Conservation (phyloP, 1,140 invertebrate species). For the Caerostris extrusa region DNA sequence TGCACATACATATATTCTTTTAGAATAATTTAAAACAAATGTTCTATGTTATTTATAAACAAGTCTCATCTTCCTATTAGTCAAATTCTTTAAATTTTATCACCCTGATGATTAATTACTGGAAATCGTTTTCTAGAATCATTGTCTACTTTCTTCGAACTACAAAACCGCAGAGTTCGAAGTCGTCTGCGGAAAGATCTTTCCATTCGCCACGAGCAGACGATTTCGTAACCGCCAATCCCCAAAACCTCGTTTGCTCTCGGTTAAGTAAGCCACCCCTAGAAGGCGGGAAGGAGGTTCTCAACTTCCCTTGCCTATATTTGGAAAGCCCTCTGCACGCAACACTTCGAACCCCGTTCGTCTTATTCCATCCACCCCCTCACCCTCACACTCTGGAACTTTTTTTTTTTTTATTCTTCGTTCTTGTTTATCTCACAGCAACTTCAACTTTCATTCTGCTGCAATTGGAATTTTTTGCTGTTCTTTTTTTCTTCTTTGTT, state of each 20-base stretch:
- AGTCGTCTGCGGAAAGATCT: slow-evolving; percentile 10
- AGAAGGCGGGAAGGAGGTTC: slow-evolving; percentile 64
- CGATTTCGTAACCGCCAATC: slow-evolving; percentile 32
- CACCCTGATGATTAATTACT: neutral
- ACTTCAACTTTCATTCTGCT: slow-evolving; percentile 33
- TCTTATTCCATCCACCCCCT: neutral
- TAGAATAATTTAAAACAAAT: too few species aligned
- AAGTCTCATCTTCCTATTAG: too few species aligned
- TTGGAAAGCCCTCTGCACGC: slow-evolving; percentile 55
- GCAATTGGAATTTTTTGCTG: slow-evolving; percentile 11
- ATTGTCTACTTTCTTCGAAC: neutral
- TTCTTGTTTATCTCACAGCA: neutral
- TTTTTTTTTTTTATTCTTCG: slow-evolving; percentile 23
- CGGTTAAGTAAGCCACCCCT: slow-evolving; percentile 59
- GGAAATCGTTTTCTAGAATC: neutral
- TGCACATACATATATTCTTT: too few species aligned
- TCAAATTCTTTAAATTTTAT: too few species aligned
- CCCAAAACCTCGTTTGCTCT: slow-evolving; percentile 39
- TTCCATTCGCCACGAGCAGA: neutral
- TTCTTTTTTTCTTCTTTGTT: slow-evolving; percentile 8
- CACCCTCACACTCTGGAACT: neutral
- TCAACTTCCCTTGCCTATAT: slow-evolving; percentile 76
- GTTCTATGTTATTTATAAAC: too few species aligned
- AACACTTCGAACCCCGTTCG: slow-evolving; percentile 34
- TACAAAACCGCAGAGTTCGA: neutral